phyloP scores from a whole-genome alignment of 2,797 vertebrate species.

The Champsocephalus esox region DNA sequence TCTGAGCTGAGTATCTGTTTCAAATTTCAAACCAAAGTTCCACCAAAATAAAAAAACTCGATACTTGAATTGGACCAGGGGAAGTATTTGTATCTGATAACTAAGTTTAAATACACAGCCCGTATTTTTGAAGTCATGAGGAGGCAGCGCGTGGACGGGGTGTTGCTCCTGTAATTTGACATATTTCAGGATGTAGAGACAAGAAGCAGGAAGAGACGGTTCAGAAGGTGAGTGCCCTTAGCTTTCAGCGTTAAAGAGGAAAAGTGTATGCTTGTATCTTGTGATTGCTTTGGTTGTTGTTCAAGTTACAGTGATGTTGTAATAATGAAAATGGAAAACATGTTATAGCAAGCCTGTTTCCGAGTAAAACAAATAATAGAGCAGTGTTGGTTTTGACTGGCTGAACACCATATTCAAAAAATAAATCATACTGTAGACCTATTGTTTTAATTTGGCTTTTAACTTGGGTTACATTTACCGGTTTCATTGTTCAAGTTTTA shows the following conservation, averaged over 20 bases:
- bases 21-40: neutral
- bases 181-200: conserved; percentile 8
- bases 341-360: too few relatives aligned
- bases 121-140: neutral
- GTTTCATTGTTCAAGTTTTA: too few relatives aligned
- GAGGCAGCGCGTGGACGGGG: neutral
- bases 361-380: too few relatives aligned
- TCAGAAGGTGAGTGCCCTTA: neutral
- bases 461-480: too few relatives aligned
- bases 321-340: neutral
- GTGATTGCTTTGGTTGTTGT: neutral
- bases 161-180: neutral
- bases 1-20: neutral
- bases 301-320: neutral
- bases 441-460: too few relatives aligned
- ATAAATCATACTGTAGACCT: too few relatives aligned
- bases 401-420: neutral
- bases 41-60: neutral
- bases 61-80: conserved; percentile 1
- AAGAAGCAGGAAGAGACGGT: neutral
- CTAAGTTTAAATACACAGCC: neutral
- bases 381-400: neutral
- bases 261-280: neutral
- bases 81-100: conserved; percentile 5
- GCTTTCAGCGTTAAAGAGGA: neutral